A percentile compares a stretch with the other conserved stretches of the same genome.
Evolutionary conservation across 2,888 invertebrate species (phyloP).

Genomic region (Sycophila texana): DNA sequence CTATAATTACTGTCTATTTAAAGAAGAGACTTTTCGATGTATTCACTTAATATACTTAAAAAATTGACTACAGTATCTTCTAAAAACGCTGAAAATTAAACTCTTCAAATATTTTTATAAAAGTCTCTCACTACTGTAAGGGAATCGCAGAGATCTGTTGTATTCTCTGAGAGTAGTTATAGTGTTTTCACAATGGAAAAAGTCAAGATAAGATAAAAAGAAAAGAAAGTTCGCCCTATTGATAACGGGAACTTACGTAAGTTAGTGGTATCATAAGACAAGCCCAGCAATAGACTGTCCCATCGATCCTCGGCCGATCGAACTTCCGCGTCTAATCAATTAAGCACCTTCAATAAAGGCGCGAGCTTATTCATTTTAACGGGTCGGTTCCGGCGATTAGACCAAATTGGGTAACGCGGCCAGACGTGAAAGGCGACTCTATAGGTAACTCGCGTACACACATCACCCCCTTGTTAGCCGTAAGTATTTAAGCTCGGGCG

Average conservation of each 20-base stretch:
- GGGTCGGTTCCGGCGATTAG: constrained; percentile 33
- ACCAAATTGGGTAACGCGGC: constrained; percentile 44
- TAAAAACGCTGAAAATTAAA: too few relatives aligned
- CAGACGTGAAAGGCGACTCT: constrained; percentile 6
- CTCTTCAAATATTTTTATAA: too few relatives aligned
- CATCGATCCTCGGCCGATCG: background rate
- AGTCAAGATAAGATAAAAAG: too few relatives aligned
- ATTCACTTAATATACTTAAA: too few relatives aligned
- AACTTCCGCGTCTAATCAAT: constrained; percentile 30
- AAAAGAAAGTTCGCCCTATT: constrained; percentile 15
- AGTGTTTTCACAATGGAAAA: too few relatives aligned
- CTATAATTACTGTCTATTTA: too few relatives aligned
- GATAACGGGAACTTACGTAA: background rate
- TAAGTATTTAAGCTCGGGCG: background rate
- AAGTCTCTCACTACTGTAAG: too few relatives aligned
- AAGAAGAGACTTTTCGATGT: too few relatives aligned
- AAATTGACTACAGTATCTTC: too few relatives aligned
- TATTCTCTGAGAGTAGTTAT: too few relatives aligned
- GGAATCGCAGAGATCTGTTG: too few relatives aligned
- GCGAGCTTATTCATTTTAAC: constrained; percentile 14
- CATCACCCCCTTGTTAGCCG: background rate
- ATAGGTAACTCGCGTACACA: background rate
- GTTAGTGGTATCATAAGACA: background rate
- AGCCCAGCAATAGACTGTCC: background rate
- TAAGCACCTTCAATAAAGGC: background rate